Conservation (phyloP, 2,113 vertebrate genomes). For the Brevimyrus niger region DNA sequence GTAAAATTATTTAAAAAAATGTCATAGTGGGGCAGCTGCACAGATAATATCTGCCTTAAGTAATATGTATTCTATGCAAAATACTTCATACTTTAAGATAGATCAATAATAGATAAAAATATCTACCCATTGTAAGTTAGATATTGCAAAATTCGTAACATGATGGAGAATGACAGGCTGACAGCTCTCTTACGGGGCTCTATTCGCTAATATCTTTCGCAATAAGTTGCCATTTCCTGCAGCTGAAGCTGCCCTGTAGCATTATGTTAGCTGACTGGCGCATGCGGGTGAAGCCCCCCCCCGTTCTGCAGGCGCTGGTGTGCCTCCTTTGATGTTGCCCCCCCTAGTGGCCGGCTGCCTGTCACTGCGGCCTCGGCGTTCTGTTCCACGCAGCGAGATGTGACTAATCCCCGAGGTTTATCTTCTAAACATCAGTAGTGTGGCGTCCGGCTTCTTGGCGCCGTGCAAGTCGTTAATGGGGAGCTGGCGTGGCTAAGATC, state of each 20-base stretch:
- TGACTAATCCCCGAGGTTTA: not conserved
- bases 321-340: not conserved
- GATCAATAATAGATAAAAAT: not conserved
- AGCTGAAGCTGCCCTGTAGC: not conserved
- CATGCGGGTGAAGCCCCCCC: not conserved
- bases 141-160: not conserved
- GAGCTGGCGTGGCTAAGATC: not conserved
- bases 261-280: not conserved
- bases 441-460: not conserved
- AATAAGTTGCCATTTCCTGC: not conserved
- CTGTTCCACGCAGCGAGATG: not conserved
- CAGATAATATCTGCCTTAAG: not conserved
- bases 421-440: not conserved
- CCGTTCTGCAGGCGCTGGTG: not conserved
- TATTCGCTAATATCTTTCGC: not conserved
- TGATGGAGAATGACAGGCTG: not conserved
- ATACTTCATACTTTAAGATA: not conserved
- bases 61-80: not conserved
- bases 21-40: not conserved
- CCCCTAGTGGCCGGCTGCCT: not conserved
- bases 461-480: not conserved
- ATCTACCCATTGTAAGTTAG: not conserved
- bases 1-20: not conserved
- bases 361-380: not conserved
- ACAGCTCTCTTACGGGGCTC: not conserved